Evolutionary conservation across 2,113 vertebrate species (phyloP), one percentile per base, ranked within the genome.

Genomic region (Zosterops pallidus): DNA sequence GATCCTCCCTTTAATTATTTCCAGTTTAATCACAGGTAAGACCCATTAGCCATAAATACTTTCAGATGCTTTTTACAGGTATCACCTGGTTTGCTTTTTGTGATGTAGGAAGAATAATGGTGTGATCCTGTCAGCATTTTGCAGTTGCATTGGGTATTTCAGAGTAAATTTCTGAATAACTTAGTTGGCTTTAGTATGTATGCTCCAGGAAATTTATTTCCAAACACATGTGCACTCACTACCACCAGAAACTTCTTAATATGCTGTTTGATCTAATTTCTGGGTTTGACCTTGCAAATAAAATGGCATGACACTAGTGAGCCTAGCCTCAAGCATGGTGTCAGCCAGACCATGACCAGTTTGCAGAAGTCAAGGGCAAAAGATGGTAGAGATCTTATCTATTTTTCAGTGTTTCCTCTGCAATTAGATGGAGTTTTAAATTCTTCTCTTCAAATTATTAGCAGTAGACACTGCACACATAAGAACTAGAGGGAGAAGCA

Each of bases 1-100:
- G 96, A 99, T 99, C 93, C 98, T 99, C 59, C 99, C 99, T 72
- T 98, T 99, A 76, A 99, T 99, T 97, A 99, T 99, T 97, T 99
- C 99, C 97, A 99, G 99, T 98, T 98, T 99, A 98, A 99, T 99
- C 97, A 99, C 99, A 98, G 99, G 99, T 99, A 87, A 97, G 96
- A 39, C 78, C 65, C 94, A 68, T 95, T 87, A 90, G 86, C 62
- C 65, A 50, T 74, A 90, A 95, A 70, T 81, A 81, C 49, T 93
- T 96, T 84, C 92, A 92, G 88, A 57, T 96, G 83, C 80, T 94
- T 93, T 76, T 90, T 71, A 33, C 77, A 94, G 25, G 12, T 83
- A 76, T 57, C 68, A 72, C 64, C 83, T 89, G 64, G 59, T 57
- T 91, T 83, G 52, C 68, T 84, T 94, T 95, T 76, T 82, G 53